Evolutionary conservation across 2,797 vertebrate genomes (phyloP), one percentile per base, ranked within the genome.

Genomic region (Onychomys torridus): DNA sequence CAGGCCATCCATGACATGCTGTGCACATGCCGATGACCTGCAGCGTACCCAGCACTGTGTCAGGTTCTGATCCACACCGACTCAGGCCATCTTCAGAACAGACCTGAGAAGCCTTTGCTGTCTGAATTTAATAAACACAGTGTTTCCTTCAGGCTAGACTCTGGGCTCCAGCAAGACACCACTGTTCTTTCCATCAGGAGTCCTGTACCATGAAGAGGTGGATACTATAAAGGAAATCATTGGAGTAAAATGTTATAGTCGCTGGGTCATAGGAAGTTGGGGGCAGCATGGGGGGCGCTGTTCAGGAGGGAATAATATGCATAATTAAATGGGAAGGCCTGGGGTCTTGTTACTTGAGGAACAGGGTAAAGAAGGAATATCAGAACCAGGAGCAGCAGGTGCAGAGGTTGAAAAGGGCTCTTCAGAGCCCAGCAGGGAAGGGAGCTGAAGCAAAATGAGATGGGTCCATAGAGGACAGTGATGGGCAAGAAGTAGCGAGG

Each of bases 331-430:
- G 12, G 57, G 27, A 43, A 79, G 49, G n/a, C 3, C 17, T 49
- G 40, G 81, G 1, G 73, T 49, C 65, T 65, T 21, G 69, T 43
- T 86, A 11, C 25, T 76, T 34, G 46, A 69, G 91, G 84, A 63
- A 23, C 0, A 2, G 40, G 81, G 10, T n/a, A 5, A 21, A 29
- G 63, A 21, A 43, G 46, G 32, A n/a, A 11, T 1, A 40, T 34
- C 40, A 75, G 86, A 37, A 57, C 55, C 34, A 77, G 75, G 57
- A 61, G 27, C 46, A 16, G 49, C 61, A 32, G 49, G 49, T 34
- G 23, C 12, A 25, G 55, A 89, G 59, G 4, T 0, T 29, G 27
- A 27, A 49, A 65, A 67, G 19, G 17, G 8, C 2, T 32, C 81
- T 4, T 0, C 14, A 59, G 69, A 32, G 34, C 57, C 67, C 32